Conservation (phyloP, 2,113 vertebrate species). For the Myrmecophaga tridactyla region DNA sequence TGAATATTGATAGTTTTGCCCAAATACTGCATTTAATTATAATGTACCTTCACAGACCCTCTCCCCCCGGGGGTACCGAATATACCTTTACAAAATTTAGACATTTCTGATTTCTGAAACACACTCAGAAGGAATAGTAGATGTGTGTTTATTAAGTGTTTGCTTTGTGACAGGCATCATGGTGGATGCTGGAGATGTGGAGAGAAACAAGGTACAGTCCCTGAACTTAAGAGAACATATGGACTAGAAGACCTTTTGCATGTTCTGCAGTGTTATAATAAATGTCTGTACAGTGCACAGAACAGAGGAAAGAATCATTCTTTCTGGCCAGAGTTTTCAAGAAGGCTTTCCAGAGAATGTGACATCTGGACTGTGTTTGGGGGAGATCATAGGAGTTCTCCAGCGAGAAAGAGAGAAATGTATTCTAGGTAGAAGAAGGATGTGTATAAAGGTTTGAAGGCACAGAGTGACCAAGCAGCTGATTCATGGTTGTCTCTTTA, state of each 20-base stretch:
- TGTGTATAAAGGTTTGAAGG: background rate
- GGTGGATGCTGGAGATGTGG: background rate
- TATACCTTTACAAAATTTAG: background rate
- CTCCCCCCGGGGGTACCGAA: background rate
- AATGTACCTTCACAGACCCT: background rate
- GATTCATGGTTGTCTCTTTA: background rate
- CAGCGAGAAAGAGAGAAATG: background rate
- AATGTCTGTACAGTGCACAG: background rate
- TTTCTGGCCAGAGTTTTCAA: background rate
- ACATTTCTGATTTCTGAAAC: background rate
- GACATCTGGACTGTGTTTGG: background rate
- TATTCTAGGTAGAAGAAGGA: background rate
- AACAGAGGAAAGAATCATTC: background rate
- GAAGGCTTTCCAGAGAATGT: background rate
- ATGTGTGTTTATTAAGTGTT: rapidly evolving
- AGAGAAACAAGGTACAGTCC: background rate
- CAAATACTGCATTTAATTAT: background rate
- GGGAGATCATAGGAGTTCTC: background rate
- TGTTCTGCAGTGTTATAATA: background rate
- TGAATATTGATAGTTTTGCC: background rate
- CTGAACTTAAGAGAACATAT: background rate
- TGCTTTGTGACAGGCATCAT: background rate
- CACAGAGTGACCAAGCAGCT: background rate
- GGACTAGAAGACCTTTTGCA: rapidly evolving
- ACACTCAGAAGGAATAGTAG: background rate